Evolutionary conservation across 2,888 invertebrate genomes (phyloP), one percentile per base, ranked within the genome.

Genomic region (Lycaena phlaeas): DNA sequence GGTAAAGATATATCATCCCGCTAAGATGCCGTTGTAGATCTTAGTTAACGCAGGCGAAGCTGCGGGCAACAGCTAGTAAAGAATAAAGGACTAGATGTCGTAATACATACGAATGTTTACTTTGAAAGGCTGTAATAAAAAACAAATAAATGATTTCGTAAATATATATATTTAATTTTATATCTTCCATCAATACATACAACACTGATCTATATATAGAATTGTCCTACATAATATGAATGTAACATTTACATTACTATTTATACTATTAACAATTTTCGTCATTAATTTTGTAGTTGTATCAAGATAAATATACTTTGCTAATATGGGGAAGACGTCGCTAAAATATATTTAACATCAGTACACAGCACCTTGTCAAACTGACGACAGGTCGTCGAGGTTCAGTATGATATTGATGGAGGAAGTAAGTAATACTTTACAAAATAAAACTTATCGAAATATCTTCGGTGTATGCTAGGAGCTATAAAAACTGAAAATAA

Each of bases 101-200:
- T n/a, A n/a, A n/a, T n/a, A n/a, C n/a, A n/a, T n/a, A n/a, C n/a
- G n/a, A n/a, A n/a, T n/a, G n/a, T n/a, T n/a, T n/a, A n/a, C n/a
- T n/a, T n/a, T n/a, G n/a, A n/a, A n/a, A n/a, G n/a, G n/a, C n/a
- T n/a, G n/a, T n/a, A 11, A 18, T 29, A 40, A 38, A 61, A 54
- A 71, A 68, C 61, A 64, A 54, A 54, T 54, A 49, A 56, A 44
- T 74, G 57, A 73, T 82, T 81, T 82, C 81, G 82, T 84, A 82
- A 84, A 85, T 84, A 85, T 85, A 84, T 84, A 85, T 82, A 77
- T 82, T 85, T 82, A 81, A 81, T 73, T 84, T 81, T 81, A 85
- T 79, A 82, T 85, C 84, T 79, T 85, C 84, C 85, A 85, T 85
- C 84, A 82, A 85, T 85, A 85, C 85, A 85, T 85, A 85, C 84